A percentile compares a stretch with the other conserved stretches of the same genome.
phyloP scores from a whole-genome alignment of 2,888 invertebrate species.

The Pseudococcus jackbeardsleyi region DNA sequence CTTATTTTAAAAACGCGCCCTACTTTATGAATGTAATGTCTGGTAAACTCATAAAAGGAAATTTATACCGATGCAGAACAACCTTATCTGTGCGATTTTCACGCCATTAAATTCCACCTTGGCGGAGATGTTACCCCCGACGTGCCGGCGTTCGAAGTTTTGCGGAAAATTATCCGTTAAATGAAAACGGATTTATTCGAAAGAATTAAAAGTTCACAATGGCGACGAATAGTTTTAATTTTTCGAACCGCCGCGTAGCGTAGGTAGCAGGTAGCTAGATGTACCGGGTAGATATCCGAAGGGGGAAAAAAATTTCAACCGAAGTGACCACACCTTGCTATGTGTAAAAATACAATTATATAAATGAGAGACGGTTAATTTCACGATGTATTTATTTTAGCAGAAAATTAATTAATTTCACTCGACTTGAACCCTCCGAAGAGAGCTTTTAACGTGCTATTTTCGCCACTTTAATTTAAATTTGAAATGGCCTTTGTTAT shows the following conservation, averaged over 20 bases:
- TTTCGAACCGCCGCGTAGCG: neutral
- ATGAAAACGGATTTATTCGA: slow-evolving; percentile 28
- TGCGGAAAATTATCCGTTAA: slow-evolving; percentile 44
- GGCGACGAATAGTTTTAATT: neutral
- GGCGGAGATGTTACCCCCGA: slow-evolving; percentile 12
- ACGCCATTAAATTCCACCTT: slow-evolving; percentile 44
- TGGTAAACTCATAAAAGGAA: slow-evolving; percentile 41
- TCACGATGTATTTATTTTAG: slow-evolving; percentile 25
- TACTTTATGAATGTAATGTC: slow-evolving; percentile 47
- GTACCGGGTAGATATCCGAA: neutral
- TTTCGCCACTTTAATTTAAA: slow-evolving; percentile 32
- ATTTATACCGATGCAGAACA: slow-evolving; percentile 30
- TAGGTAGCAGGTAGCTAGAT: neutral
- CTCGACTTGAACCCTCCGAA: slow-evolving; percentile 14
- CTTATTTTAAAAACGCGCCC: slow-evolving; percentile 41
- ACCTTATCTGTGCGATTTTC: slow-evolving; percentile 41
- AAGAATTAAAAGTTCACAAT: slow-evolving; percentile 38
- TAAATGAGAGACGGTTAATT: slow-evolving; percentile 32
- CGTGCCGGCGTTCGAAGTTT: neutral
- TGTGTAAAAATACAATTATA: slow-evolving; percentile 13
- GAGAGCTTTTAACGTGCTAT: neutral
- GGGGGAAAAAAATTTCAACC: slow-evolving; percentile 9
- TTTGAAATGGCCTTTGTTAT: neutral
- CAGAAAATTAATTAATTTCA: slow-evolving; percentile 30
- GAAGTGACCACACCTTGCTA: slow-evolving; percentile 14